phyloP scores from a whole-genome alignment of 2,888 invertebrate species.

The Drosophila recens region DNA sequence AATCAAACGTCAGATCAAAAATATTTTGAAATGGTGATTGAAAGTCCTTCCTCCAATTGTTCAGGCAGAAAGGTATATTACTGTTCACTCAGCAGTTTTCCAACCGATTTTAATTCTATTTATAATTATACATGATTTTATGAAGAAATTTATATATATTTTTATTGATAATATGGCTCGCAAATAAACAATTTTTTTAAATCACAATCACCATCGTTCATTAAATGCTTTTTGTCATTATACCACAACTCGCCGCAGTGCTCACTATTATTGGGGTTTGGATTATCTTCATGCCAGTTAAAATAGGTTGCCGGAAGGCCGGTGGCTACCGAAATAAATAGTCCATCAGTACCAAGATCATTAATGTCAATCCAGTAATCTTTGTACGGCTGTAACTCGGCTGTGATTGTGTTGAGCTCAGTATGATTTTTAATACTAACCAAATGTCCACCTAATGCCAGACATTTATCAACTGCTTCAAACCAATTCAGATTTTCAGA shows the following conservation, averaged over 20 bases:
- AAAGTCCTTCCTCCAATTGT: no score
- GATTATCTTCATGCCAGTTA: not conserved
- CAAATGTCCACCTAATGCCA: not conserved
- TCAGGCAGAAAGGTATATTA: no score
- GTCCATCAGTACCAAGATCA: conserved; percentile 8
- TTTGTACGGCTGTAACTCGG: not conserved
- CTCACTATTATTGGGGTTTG: no score
- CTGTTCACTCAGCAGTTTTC: no score
- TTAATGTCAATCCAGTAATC: conserved; percentile 15
- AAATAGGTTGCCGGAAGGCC: not conserved
- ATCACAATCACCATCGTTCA: conserved; percentile 6
- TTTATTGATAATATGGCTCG: conserved; percentile 1
- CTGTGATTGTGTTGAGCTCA: not conserved
- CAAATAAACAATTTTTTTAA: not conserved
- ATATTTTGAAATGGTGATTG: no score
- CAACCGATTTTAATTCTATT: no score
- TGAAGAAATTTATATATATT: no score
- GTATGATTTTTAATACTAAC: conserved; percentile 1
- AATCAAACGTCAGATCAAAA: no score
- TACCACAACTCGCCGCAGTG: not conserved
- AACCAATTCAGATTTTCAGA: not conserved
- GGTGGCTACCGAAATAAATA: not conserved
- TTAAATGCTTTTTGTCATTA: not conserved
- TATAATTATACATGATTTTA: no score
- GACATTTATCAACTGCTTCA: not conserved